Conservation (phyloP, 2,113 vertebrate genomes). For the Saimiri boliviensis region DNA sequence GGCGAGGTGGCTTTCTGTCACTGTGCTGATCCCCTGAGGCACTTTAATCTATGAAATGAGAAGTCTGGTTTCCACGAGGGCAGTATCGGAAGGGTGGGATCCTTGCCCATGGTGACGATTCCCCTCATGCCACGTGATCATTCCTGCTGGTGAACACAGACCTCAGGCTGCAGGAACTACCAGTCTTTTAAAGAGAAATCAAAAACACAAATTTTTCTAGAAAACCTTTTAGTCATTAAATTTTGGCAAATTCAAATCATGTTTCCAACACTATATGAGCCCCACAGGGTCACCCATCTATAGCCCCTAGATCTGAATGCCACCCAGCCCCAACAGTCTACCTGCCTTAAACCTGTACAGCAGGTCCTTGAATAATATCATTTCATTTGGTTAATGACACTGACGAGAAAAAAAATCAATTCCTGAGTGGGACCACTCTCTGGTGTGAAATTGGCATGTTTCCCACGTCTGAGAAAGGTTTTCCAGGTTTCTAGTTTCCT, state of each 20-base stretch:
- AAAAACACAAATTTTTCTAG: neutral
- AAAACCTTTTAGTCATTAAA: neutral
- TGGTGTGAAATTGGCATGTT: neutral
- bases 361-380: neutral
- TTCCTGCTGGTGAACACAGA: neutral
- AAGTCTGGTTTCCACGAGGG: neutral
- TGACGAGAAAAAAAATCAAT: neutral
- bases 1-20: fast-evolving
- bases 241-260: neutral
- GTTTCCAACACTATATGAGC: neutral
- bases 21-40: neutral
- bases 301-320: neutral
- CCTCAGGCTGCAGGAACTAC: neutral
- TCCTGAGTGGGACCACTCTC: neutral
- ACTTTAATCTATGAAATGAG: no score
- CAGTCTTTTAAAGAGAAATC: neutral
- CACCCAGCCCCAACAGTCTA: neutral
- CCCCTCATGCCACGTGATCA: fast-evolving
- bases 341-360: neutral
- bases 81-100: neutral
- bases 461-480: neutral
- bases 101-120: neutral
- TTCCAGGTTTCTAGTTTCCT: neutral
- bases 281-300: neutral
- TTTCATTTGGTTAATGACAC: neutral